phyloP scores from a whole-genome alignment of 1,140 invertebrate genomes.

The Drosophila pectinifera region DNA sequence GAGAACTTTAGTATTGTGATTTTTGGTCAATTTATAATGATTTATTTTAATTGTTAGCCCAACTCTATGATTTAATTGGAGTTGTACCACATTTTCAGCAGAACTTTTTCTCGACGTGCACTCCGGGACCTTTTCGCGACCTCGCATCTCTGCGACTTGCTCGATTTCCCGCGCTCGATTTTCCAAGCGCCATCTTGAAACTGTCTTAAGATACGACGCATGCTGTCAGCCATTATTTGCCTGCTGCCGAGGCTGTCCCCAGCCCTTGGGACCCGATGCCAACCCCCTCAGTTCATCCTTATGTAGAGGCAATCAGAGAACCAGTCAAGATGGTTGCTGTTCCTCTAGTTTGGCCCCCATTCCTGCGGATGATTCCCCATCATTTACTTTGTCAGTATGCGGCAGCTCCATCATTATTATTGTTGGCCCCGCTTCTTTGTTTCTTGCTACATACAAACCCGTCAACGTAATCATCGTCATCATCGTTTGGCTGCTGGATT shows the following conservation, averaged over 20 bases:
- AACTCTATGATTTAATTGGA: no score
- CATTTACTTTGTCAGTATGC: conserved; percentile 83
- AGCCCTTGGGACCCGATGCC: not conserved
- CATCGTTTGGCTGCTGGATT: conserved; percentile 50
- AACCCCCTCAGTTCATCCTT: not conserved
- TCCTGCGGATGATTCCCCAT: conserved; percentile 72
- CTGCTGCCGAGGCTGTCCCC: conserved; percentile 32
- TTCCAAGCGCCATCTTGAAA: conserved; percentile 76
- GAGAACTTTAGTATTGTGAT: no score
- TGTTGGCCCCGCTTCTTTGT: conserved; percentile 48
- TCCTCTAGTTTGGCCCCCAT: conserved; percentile 23
- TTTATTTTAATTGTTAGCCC: not conserved
- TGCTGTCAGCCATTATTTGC: conserved; percentile 80
- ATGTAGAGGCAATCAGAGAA: conserved; percentile 59
- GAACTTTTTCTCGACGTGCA: not conserved
- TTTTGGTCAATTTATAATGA: no score
- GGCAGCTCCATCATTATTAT: conserved; percentile 84
- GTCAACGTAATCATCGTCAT: conserved; percentile 60
- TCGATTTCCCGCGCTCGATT: conserved; percentile 5
- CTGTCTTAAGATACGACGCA: conserved; percentile 65
- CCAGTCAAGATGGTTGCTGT: conserved; percentile 42
- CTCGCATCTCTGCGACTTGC: conserved; percentile 5
- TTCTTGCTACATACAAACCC: conserved; percentile 55
- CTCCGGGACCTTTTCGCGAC: conserved; percentile 11
- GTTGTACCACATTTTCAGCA: no score